Conservation (phyloP, 1,140 invertebrate species). For the Bombus affinis region DNA sequence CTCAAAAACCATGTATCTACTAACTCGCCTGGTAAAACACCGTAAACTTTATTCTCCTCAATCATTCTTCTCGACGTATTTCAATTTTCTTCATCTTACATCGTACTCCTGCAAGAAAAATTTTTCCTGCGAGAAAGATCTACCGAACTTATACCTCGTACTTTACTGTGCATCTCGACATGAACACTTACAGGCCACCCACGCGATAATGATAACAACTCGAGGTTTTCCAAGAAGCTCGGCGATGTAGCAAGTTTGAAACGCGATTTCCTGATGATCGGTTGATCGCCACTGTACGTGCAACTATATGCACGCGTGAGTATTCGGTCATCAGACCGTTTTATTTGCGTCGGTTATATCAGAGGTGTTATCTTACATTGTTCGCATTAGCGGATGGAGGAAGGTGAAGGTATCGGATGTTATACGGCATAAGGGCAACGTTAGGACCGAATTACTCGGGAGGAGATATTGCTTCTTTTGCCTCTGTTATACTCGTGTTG, state of each 20-base stretch:
- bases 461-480: conserved; percentile 49
- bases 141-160: too few relatives aligned
- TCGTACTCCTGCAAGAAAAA: too few relatives aligned
- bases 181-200: not conserved
- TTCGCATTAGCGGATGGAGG: conserved; percentile 36
- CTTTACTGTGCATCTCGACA: too few relatives aligned
- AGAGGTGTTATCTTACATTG: conserved; percentile 72
- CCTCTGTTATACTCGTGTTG: not conserved
- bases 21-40: too few relatives aligned
- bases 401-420: conserved; percentile 68
- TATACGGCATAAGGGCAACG: conserved; percentile 70
- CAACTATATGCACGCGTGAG: not conserved
- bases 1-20: too few relatives aligned
- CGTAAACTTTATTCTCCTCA: too few relatives aligned
- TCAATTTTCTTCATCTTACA: too few relatives aligned
- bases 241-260: not conserved
- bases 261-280: not conserved
- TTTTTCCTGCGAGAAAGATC: too few relatives aligned
- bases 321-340: conserved; percentile 53
- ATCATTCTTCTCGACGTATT: too few relatives aligned
- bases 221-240: not conserved
- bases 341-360: conserved; percentile 66
- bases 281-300: conserved; percentile 24
- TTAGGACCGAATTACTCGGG: conserved; percentile 68
- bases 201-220: not conserved